Evolutionary conservation across 2,888 invertebrate species (phyloP).

Genomic region (Tetanocera ferruginea): DNA sequence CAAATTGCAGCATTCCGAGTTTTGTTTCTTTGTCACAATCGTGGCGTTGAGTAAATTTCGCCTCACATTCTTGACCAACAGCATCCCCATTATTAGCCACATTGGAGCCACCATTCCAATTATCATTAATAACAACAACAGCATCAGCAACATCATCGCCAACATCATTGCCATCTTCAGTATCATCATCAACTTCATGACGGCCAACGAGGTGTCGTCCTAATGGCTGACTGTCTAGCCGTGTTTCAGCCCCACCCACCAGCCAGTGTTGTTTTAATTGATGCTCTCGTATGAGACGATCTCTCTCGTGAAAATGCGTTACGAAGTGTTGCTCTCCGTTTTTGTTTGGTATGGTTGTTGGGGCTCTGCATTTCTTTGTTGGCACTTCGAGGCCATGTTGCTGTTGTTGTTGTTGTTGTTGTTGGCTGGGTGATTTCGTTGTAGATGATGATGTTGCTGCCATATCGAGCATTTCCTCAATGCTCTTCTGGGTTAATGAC

Average conservation of each 20-base stretch:
- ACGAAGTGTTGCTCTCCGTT: conserved; percentile 65
- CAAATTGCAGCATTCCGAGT: background rate
- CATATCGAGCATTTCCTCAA: background rate
- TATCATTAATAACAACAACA: conserved; percentile 53
- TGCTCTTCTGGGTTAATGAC: conserved; percentile 61
- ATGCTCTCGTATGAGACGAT: conserved; percentile 69
- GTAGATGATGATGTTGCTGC: conserved; percentile 30
- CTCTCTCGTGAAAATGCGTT: conserved; percentile 69
- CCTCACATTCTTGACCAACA: conserved; percentile 37
- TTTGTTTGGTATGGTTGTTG: conserved; percentile 46
- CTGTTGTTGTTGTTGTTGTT: conserved; percentile 29
- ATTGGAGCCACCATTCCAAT: conserved; percentile 56
- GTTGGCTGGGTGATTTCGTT: conserved; percentile 1
- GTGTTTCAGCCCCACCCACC: conserved; percentile 3
- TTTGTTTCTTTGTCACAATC: background rate
- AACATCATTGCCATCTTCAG: background rate
- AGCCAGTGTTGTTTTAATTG: conserved; percentile 65
- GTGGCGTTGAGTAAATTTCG: conserved; percentile 5
- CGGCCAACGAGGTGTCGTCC: conserved; percentile 20
- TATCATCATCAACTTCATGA: conserved; percentile 16
- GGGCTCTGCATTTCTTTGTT: conserved; percentile 42
- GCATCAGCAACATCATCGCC: conserved; percentile 20
- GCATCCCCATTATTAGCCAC: conserved; percentile 56
- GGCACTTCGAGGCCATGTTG: conserved; percentile 15
- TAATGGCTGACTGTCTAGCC: conserved; percentile 26